Evolutionary conservation across 2,113 vertebrate genomes (phyloP), one percentile per base, ranked within the genome.

Genomic region (Pedetes capensis): DNA sequence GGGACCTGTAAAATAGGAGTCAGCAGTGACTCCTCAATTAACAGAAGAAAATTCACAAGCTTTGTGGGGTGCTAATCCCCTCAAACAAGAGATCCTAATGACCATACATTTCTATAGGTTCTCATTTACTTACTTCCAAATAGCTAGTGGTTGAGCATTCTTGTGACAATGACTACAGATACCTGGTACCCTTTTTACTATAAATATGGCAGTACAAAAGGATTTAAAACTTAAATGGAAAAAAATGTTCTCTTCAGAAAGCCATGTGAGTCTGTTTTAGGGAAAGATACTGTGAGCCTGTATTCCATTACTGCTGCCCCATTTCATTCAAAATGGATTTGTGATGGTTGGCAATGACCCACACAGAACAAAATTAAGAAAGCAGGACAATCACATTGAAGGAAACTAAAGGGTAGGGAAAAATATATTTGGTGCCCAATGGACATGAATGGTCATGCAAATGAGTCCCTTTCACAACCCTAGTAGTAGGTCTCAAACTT

Each of bases 231-330:
- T 8, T 53, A 59, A 90, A 75, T 53, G 22, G 44, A 82, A 96
- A 95, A 92, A 57, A 85, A 84, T n/a, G 20, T 68, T 94, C 20
- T 74, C n/a, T 91, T 92, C 79, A 93, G 64, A 91, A 96, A 84
- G 49, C n/a, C 11, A 34, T 6, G 6, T 74, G 72, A 90, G 22
- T 47, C 10, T 57, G 10, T 79, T 79, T 66, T 20, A 63, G 34
- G 37, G 39, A 89, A 80, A 96, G 83, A 68, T n/a, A 75, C 63
- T 95, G 27, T 68, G 78, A 80, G 55, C 29, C 47, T 47, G 6
- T 39, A 32, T 87, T 91, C 57, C 57, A 63, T 93, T 80, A 92
- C 10, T 76, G 42, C 8, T 87, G 59, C 8, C 34, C 66, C 55
- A 78, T 20, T 13, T 91, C 71, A 84, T 51, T 84, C 61, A 55